A percentile compares a stretch with the other conserved stretches of the same genome.
Conservation (phyloP, 2,113 vertebrate genomes). For the Prochilodus magdalenae region DNA sequence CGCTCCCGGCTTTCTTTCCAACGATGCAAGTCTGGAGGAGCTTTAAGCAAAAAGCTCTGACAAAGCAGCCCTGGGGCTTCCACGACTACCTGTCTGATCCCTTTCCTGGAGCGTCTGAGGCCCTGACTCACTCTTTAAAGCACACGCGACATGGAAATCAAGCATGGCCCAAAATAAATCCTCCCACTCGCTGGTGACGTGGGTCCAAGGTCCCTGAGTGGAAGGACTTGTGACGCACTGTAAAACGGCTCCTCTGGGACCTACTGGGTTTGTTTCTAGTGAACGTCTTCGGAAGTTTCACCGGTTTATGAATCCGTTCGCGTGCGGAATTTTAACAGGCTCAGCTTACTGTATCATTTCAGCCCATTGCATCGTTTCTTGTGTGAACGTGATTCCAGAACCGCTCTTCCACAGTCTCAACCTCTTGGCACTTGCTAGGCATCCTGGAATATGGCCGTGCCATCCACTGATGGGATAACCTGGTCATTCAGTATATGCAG, state of each 20-base stretch:
- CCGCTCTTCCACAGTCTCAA: no score
- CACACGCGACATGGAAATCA: not conserved
- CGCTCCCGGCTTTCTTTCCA: not conserved
- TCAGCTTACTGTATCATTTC: no score
- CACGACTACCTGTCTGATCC: not conserved
- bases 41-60: not conserved
- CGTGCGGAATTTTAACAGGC: no score
- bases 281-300: no score
- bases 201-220: not conserved
- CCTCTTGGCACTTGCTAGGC: no score
- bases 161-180: not conserved
- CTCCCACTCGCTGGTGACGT: not conserved
- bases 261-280: no score
- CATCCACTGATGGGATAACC: no score
- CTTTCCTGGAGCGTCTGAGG: not conserved
- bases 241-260: not conserved
- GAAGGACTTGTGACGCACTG: not conserved
- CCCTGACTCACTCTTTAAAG: not conserved
- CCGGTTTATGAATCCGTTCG: no score
- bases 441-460: no score
- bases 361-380: no score
- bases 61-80: not conserved
- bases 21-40: not conserved
- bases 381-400: no score
- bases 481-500: no score